These are phyloP conservation scores for Ascidia mentula DNA, from an alignment of 23 tunicate species.

Conservation along the genomic window DNA sequence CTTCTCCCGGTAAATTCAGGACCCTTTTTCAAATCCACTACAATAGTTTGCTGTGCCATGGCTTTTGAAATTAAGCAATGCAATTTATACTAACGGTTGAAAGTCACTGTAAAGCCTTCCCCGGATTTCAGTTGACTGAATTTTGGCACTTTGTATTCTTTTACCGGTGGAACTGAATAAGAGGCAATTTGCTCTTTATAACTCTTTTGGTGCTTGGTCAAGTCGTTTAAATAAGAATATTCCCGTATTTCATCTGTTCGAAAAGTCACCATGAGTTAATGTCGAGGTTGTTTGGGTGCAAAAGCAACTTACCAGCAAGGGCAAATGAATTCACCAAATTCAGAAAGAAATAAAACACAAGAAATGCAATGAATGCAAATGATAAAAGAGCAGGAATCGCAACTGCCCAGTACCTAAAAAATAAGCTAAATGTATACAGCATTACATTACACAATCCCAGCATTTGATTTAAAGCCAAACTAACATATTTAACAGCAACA, in stretches of 20 bases:
- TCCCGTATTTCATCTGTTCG: conserved; percentile 34
- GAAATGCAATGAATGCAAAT: conserved; percentile 18
- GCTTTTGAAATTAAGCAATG: not conserved
- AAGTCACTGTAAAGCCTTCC: not conserved
- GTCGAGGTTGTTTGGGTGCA: not conserved
- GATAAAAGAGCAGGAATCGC: conserved; percentile 36
- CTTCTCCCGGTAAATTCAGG: conserved; percentile 55
- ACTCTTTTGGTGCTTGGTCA: not conserved
- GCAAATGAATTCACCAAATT: conserved; percentile 32
- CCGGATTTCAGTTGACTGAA: not conserved
- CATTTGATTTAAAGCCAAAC: too few species aligned
- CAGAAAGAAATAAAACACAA: conserved; percentile 28
- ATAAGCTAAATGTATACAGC: not conserved
- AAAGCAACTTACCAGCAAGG: conserved; percentile 24
- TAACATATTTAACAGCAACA: too few species aligned
- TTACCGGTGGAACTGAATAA: conserved; percentile 10
- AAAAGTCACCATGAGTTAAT: too few species aligned
- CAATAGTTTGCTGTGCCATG: conserved; percentile 5
- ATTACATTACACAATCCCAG: not conserved
- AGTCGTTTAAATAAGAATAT: conserved; percentile 11
- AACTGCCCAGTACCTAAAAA: conserved; percentile 67
- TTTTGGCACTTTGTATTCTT: conserved; percentile 26
- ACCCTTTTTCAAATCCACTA: conserved; percentile 34
- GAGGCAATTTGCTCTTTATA: not conserved
- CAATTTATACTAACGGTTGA: not conserved